Percentiles rank a stretch among this genome's conserved stretches.
Conservation (phyloP, 2,888 invertebrate species). For the Leptinotarsa tumamoca region DNA sequence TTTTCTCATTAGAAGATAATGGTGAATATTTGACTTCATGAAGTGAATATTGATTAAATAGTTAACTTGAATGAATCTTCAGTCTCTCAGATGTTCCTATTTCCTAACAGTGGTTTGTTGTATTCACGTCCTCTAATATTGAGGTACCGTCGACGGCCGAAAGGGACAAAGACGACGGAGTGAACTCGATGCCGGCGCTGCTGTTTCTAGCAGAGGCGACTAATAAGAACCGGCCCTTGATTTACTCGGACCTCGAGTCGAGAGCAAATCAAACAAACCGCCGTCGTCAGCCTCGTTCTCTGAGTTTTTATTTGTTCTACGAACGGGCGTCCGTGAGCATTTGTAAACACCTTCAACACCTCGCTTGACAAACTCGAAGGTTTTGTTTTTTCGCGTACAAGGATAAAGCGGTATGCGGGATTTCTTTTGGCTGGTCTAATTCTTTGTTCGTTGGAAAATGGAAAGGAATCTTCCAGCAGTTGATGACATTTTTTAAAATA, state of each 20-base stretch:
- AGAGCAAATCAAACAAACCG: slow-evolving; percentile 41
- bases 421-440: not conserved
- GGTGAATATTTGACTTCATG: no score
- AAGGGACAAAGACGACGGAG: not conserved
- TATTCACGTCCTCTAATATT: not conserved
- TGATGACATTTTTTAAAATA: no score
- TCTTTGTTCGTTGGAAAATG: no score
- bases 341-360: slow-evolving; percentile 39
- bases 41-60: no score
- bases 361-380: slow-evolving; percentile 14
- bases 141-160: not conserved
- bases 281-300: slow-evolving; percentile 22
- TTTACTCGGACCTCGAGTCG: slow-evolving; percentile 37
- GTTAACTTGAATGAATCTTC: no score
- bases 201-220: slow-evolving; percentile 33
- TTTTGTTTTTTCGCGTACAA: slow-evolving; percentile 17
- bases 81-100: no score
- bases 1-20: no score
- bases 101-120: no score
- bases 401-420: not conserved
- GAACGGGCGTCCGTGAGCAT: slow-evolving; percentile 22
- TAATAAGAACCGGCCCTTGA: slow-evolving; percentile 39
- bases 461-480: no score
- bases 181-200: not conserved
- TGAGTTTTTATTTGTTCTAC: slow-evolving; percentile 37